phyloP scores from a whole-genome alignment of 92 coral and sea anemone species.

The Phenganax stokvisi region DNA sequence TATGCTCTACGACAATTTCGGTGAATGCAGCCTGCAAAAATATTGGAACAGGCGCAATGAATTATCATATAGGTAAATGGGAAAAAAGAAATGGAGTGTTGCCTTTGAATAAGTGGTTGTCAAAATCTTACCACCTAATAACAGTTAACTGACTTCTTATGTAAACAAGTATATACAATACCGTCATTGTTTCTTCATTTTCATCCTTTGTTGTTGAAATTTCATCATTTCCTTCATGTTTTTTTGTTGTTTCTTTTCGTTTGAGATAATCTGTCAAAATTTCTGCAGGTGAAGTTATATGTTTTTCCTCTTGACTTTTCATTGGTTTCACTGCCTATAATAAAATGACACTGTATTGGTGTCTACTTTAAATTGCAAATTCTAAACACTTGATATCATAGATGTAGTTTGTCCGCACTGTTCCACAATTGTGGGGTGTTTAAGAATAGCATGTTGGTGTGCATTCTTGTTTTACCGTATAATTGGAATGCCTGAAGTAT shows the following conservation, averaged over 20 bases:
- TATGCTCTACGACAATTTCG: constrained; percentile 30
- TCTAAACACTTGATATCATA: no score
- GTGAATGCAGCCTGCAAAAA: neutral
- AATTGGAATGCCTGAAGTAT: constrained; percentile 20
- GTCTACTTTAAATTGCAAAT: neutral
- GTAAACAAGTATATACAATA: no score
- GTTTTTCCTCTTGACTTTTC: neutral
- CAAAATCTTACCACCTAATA: neutral
- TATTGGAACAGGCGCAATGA: no score
- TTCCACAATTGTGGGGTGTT: neutral
- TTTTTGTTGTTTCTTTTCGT: neutral
- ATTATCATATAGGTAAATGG: neutral
- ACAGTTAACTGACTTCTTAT: no score
- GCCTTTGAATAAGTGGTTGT: neutral
- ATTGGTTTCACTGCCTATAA: neutral
- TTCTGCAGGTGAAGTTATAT: constrained; percentile 28
- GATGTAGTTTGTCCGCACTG: no score
- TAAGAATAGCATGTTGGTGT: neutral
- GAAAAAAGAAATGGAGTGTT: neutral
- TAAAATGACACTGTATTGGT: neutral
- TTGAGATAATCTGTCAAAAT: constrained; percentile 12
- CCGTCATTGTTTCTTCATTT: no score
- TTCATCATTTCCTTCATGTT: constrained; percentile 9
- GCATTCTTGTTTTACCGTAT: neutral
- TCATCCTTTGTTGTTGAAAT: neutral